These are phyloP conservation scores for Aphelinus atriplicis DNA, from an alignment of 1,140 invertebrate genomes.

Conservation along the genomic window DNA sequence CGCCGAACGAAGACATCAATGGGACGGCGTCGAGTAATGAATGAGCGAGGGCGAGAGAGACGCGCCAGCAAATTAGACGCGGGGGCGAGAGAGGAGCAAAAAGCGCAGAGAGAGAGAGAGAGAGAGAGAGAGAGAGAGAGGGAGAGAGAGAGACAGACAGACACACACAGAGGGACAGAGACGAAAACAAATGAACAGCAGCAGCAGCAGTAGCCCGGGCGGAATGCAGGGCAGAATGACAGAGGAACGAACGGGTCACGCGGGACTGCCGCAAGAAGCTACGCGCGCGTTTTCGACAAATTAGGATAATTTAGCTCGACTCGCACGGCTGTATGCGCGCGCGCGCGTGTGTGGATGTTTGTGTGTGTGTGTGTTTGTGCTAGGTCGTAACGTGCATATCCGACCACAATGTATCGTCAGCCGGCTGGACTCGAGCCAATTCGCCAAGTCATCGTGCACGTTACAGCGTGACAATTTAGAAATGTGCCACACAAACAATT, in stretches of 20 bases:
- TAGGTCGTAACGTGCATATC: constrained; percentile 13
- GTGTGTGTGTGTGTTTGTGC: constrained; percentile 6
- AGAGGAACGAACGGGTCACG: neutral
- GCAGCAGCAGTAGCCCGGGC: neutral
- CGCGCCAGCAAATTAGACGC: constrained; percentile 9
- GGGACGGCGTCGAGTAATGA: constrained; percentile 4
- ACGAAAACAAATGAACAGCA: constrained; percentile 34
- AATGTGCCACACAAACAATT: too few species aligned
- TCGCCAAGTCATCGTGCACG: constrained; percentile 40
- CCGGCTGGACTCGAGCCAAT: constrained; percentile 46
- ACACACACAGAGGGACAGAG: neutral
- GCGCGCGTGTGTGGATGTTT: neutral
- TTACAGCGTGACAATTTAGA: too few species aligned
- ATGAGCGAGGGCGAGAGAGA: constrained; percentile 9
- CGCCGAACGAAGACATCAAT: constrained; percentile 31
- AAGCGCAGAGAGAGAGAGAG: too few species aligned
- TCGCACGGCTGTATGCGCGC: neutral
- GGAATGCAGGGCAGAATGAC: neutral
- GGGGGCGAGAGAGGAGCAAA: neutral
- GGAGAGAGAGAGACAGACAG: too few species aligned
- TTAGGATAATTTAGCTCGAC: constrained; percentile 53
- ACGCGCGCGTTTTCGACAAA: constrained; percentile 53
- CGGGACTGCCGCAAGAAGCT: neutral
- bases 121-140: too few species aligned
- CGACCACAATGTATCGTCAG: constrained; percentile 45